These are phyloP conservation scores for Solen grandis DNA, from an alignment of 1,140 invertebrate genomes.

Conservation along the genomic window DNA sequence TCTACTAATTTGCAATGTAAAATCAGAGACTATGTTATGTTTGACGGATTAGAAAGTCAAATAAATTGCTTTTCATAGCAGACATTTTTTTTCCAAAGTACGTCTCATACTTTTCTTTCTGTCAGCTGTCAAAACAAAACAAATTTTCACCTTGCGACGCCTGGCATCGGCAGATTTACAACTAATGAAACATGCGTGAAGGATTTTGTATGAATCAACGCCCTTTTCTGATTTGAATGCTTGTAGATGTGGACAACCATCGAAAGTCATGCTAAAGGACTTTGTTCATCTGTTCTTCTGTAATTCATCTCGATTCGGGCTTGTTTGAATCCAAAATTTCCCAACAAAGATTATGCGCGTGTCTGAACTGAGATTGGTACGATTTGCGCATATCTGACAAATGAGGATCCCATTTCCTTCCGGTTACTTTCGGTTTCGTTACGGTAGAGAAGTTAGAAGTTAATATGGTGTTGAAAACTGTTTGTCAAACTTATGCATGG, in stretches of 20 bases:
- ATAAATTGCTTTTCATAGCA: too few species aligned
- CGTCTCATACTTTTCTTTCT: conserved; percentile 1
- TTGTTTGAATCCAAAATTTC: conserved; percentile 26
- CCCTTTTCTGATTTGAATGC: conserved; percentile 89
- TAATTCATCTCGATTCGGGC: conserved; percentile 62
- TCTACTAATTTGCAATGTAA: too few species aligned
- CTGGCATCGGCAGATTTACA: conserved; percentile 87
- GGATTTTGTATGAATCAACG: conserved; percentile 87
- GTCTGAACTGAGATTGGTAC: not conserved
- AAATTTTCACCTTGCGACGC: conserved; percentile 85
- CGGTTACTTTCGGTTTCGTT: conserved; percentile 52
- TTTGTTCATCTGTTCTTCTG: conserved; percentile 31
- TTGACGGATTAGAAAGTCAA: too few species aligned
- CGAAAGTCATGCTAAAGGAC: conserved; percentile 71
- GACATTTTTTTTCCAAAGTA: too few species aligned
- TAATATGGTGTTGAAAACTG: too few species aligned
- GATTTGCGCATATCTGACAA: conserved; percentile 30
- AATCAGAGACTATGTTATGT: too few species aligned
- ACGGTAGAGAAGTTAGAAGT: too few species aligned
- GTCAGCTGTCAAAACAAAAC: conserved; percentile 3
- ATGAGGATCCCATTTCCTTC: conserved; percentile 14
- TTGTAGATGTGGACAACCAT: conserved; percentile 88
- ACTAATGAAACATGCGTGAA: conserved; percentile 89
- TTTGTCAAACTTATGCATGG: too few species aligned
- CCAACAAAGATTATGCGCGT: conserved; percentile 70